Conservation (phyloP, 2,797 vertebrate species). For the Pseudocheirus occidentalis region DNA sequence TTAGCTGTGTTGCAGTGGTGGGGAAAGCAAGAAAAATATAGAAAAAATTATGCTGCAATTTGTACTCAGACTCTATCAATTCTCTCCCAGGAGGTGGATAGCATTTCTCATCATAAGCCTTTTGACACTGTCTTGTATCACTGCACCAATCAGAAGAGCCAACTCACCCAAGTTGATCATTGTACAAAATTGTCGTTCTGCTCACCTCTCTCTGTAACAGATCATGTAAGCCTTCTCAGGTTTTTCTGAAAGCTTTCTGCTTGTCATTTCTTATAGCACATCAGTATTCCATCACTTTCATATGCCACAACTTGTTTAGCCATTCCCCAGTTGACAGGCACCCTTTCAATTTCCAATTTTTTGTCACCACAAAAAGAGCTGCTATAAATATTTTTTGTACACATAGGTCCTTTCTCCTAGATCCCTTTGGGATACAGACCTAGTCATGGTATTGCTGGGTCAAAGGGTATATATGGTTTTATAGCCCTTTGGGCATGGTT, state of each 20-base stretch:
- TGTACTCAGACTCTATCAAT: not conserved
- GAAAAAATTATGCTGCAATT: not conserved
- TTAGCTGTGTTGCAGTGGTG: not conserved
- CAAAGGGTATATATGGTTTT: too few relatives aligned
- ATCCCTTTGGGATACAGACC: too few relatives aligned
- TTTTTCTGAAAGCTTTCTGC: not conserved
- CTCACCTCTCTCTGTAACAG: not conserved
- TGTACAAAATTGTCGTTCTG: not conserved
- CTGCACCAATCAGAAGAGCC: not conserved
- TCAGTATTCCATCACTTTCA: not conserved
- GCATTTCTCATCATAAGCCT: not conserved
- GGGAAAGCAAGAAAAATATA: not conserved
- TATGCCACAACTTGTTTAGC: not conserved
- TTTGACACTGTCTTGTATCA: not conserved
- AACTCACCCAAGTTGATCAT: not conserved
- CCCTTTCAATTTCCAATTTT: not conserved
- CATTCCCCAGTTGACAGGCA: not conserved
- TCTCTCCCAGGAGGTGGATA: not conserved
- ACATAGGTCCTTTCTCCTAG: too few relatives aligned
- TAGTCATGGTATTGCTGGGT: too few relatives aligned
- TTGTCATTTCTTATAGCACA: not conserved
- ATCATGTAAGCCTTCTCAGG: not conserved
- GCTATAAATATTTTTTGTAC: too few relatives aligned
- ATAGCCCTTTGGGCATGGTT: too few relatives aligned
- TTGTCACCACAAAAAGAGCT: too few relatives aligned